These are phyloP conservation scores for Melanotaenia trifasciata DNA, from an alignment of 2,797 vertebrate genomes.

Conservation along the genomic window DNA sequence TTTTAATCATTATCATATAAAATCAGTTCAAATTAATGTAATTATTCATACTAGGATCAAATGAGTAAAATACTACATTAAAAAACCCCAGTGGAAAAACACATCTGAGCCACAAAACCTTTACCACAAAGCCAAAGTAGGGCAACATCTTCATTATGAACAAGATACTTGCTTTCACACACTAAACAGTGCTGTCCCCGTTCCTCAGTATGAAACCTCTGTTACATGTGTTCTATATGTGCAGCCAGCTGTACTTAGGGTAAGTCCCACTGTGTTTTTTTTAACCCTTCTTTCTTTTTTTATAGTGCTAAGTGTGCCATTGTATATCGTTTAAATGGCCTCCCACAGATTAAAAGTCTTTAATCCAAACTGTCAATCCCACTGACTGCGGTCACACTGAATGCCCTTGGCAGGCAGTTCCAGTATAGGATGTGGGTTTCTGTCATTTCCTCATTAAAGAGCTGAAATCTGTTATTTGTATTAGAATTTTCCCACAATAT, in stretches of 20 bases:
- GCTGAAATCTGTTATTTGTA: constrained; percentile 1
- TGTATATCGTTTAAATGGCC: not conserved
- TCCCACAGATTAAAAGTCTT: not conserved
- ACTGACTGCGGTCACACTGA: not conserved
- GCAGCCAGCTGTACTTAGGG: not conserved
- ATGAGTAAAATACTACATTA: not conserved
- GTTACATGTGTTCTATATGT: not conserved
- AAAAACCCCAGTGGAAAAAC: constrained; percentile 4
- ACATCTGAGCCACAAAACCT: not conserved
- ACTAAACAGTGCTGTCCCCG: not conserved
- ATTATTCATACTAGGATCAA: not conserved
- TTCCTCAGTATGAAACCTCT: not conserved
- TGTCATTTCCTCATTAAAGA: not conserved
- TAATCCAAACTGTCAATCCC: not conserved
- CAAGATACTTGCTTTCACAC: not conserved
- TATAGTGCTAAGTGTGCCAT: constrained; percentile 3
- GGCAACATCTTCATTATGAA: not conserved
- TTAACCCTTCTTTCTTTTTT: not conserved
- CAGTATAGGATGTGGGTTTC: not conserved
- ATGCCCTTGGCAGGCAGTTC: not conserved
- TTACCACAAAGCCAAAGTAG: constrained; percentile 16
- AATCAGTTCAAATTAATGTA: not conserved
- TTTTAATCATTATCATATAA: not conserved
- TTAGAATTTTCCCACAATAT: constrained; percentile 14
- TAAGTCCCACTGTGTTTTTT: not conserved